Base-by-base conservation (phyloP, 2,888 invertebrate genomes). In the Ophioninae sp. region DNA sequence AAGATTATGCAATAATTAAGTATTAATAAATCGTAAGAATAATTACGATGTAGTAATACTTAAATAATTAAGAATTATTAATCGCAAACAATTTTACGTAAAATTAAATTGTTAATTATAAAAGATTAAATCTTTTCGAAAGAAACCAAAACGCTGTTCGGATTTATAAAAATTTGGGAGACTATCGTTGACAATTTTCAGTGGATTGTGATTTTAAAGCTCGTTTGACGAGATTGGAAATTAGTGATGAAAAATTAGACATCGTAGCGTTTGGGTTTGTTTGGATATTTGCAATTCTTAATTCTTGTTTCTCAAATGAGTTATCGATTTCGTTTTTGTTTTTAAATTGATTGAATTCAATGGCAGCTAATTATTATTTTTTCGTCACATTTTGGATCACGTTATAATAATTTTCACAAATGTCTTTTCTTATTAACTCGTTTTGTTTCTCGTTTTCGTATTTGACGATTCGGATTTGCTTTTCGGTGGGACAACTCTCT, bases 401-500 rank as follows among this genome's bases (percentile, higher is more conserved):
- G 64, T 68, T 37, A 57, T 62, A 20, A n/a, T 30, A 23, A 6
- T 21, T 50, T 39, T 7, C 30, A 6, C 23, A 62, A 56, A n/a
- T 20, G 37, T 39, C 57, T 74, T 21, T 44, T 73, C 70, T 64
- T 57, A 30, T 74, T 69, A 21, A 10, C 50, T 64, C 17, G 64
- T n/a, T 39, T 20, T 10, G n/a, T 64, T 57, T 44, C 30, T 70
- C 65, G 39, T 50, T 37, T 50, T 59, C 59, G 7, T 39, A 70
- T 50, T 23, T n/a, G 65, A 70, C 61, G 10, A 70, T 65, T 72
- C 67, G 20, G 0, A 56, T 73, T 73, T 69, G 72, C 78, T 77
- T 68, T 73, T 61, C 56, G 50, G 62, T n/a, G 67, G 41, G 73
- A 74, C 81, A 78, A 21, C 21, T 75, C 68, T 61, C 50, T 70